Conservation (phyloP, 1,140 invertebrate species). For the Protaetia brevitarsis region DNA sequence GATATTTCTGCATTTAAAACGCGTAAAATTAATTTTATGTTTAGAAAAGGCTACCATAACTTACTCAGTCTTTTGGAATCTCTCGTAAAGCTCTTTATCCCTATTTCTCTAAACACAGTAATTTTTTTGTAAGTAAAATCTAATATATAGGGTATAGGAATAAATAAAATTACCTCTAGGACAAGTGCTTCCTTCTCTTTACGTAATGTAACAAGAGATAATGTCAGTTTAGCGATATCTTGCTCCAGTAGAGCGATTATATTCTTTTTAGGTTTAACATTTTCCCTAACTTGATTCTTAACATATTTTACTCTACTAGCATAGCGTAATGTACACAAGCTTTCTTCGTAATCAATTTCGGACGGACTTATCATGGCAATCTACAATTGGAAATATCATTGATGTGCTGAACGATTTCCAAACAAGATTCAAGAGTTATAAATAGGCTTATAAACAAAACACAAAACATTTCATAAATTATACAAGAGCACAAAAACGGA, state of each 20-base stretch:
- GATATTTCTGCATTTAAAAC: neutral
- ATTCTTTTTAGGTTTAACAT: constrained; percentile 29
- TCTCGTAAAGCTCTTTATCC: neutral
- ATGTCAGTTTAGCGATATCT: constrained; percentile 30
- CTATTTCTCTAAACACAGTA: neutral
- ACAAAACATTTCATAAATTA: too few relatives aligned
- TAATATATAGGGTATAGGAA: too few relatives aligned
- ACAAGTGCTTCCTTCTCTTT: neutral
- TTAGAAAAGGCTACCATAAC: too few relatives aligned
- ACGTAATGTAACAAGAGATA: neutral
- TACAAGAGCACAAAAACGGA: too few relatives aligned
- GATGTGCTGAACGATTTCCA: neutral
- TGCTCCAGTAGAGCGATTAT: constrained; percentile 34
- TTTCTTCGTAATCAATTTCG: constrained; percentile 33
- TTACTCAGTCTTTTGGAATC: neutral
- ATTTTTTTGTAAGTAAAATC: too few relatives aligned
- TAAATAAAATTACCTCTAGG: neutral
- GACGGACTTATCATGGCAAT: constrained; percentile 33
- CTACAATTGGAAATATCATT: neutral
- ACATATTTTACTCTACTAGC: constrained; percentile 34
- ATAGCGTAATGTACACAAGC: constrained; percentile 35
- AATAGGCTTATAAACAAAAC: too few relatives aligned
- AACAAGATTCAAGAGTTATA: neutral
- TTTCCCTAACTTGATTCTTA: constrained; percentile 33
- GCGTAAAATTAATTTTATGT: too few relatives aligned